Conservation (phyloP, 2,797 vertebrate genomes). For the Danio aesculapii region DNA sequence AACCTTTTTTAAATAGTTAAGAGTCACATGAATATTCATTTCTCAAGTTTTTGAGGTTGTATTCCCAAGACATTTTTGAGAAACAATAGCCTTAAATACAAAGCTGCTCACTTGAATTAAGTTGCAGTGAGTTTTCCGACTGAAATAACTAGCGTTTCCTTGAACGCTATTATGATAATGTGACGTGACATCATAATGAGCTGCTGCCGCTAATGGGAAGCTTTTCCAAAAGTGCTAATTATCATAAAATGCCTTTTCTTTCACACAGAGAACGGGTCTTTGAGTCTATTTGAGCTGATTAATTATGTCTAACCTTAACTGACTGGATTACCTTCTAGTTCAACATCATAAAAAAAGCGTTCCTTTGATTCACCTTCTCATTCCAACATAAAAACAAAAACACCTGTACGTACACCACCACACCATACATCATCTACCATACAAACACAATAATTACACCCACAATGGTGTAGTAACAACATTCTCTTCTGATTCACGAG, state of each 20-base stretch:
- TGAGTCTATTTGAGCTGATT: slow-evolving; percentile 37
- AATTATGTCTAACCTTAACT: slow-evolving; percentile 27
- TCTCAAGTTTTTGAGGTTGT: neutral
- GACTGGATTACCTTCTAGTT: slow-evolving; percentile 47
- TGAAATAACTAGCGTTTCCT: neutral
- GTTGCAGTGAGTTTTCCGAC: slow-evolving; percentile 16
- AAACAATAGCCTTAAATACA: slow-evolving; percentile 19
- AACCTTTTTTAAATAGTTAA: slow-evolving; percentile 31
- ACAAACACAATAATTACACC: slow-evolving; percentile 12
- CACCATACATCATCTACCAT: slow-evolving; percentile 50
- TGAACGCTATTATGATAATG: slow-evolving; percentile 17
- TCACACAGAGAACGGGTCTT: neutral
- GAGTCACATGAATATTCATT: neutral
- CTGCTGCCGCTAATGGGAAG: neutral
- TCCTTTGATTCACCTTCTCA: slow-evolving; percentile 62
- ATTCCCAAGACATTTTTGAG: slow-evolving; percentile 13
- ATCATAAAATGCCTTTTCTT: slow-evolving; percentile 22
- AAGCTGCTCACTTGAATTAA: slow-evolving; percentile 23
- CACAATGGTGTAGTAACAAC: slow-evolving; percentile 4
- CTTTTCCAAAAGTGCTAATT: slow-evolving; percentile 38
- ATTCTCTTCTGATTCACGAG: slow-evolving; percentile 34
- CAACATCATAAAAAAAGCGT: slow-evolving; percentile 40
- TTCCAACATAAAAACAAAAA: slow-evolving; percentile 52
- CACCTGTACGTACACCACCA: slow-evolving; percentile 68
- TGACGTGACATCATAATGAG: slow-evolving; percentile 2